phyloP scores from a whole-genome alignment of 2,888 invertebrate species.

The Standfussiana lucernea region DNA sequence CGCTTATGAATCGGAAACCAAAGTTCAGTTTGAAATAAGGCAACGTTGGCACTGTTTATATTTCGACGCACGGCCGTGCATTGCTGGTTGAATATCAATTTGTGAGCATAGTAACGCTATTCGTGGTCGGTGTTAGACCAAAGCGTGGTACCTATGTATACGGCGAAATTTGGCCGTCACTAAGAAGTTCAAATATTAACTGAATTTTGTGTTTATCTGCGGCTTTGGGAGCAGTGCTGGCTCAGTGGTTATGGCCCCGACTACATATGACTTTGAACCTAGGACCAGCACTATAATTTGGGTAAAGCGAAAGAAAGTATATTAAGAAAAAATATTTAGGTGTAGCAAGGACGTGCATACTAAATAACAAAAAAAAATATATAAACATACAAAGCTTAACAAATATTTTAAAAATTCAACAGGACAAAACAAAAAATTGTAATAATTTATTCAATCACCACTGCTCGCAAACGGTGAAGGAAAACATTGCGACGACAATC shows the following conservation, averaged over 20 bases:
- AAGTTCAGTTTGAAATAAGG: slow-evolving; percentile 73
- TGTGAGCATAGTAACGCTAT: slow-evolving; percentile 69
- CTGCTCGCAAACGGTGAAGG: background rate
- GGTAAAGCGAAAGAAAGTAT: background rate
- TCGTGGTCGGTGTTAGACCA: slow-evolving; percentile 59
- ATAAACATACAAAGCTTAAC: too few relatives aligned
- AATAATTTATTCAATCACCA: background rate
- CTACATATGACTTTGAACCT: background rate
- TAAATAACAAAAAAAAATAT: background rate
- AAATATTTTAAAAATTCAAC: background rate
- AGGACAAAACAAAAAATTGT: too few relatives aligned
- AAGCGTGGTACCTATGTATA: slow-evolving; percentile 2
- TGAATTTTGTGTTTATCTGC: background rate
- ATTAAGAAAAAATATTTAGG: background rate
- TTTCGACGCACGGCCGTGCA: slow-evolving; percentile 75
- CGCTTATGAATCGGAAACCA: slow-evolving; percentile 71
- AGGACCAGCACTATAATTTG: background rate
- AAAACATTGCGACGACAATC: background rate
- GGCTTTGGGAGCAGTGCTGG: background rate
- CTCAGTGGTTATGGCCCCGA: background rate
- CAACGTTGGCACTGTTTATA: slow-evolving; percentile 75
- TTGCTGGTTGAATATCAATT: slow-evolving; percentile 82
- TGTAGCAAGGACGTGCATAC: background rate
- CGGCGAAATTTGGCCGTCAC: slow-evolving; percentile 7
- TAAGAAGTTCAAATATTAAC: slow-evolving; percentile 25